Evolutionary conservation across 2,797 vertebrate species (phyloP), one percentile per base, ranked within the genome.

Genomic region (Diceros bicornis): DNA sequence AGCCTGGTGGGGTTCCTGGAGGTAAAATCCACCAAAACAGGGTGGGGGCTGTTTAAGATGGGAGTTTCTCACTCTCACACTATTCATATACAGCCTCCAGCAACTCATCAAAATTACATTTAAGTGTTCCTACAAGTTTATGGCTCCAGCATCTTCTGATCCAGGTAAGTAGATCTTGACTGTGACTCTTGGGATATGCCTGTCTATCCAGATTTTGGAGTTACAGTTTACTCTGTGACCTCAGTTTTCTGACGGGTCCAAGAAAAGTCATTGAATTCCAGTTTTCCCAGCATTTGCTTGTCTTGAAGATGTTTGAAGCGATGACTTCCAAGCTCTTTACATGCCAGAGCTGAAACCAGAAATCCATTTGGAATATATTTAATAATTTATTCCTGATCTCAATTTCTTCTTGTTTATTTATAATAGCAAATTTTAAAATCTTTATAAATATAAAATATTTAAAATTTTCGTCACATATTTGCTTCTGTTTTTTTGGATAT

Each of bases 281-380:
- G 37, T 75, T 77, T 79, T 12, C 14, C 18, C 14, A 69, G 6
- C 8, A 21, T 72, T 75, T 77, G 86, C 37, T 94, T 93, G 50
- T 55, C 37, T 87, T 90, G 81, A 75, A 7, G 29, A 75, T 47
- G 21, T 66, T 52, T 78, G 25, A 6, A 82, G 2, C 55, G 66
- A 75, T 83, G 4, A 34, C 50, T 94, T 79, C 57, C 7, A 90
- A 79, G 27, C 16, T 75, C 79, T 41, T 52, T 50, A 68, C 5
- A 7, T 44, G n/a, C 59, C 71, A 50, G 7, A 91, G 32, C 34
- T 86, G 34, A 96, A 94, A 64, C 32, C 66, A 85, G 91, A 94
- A 95, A 69, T 94, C 27, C n/a, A 78, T 62, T 77, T 81, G 69
- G n/a, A 61, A 82, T 91, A 16, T 69, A 72, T 50, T 88, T 50